Evolutionary conservation across 1,140 invertebrate species (phyloP).

Genomic region (Caerostris darwini): DNA sequence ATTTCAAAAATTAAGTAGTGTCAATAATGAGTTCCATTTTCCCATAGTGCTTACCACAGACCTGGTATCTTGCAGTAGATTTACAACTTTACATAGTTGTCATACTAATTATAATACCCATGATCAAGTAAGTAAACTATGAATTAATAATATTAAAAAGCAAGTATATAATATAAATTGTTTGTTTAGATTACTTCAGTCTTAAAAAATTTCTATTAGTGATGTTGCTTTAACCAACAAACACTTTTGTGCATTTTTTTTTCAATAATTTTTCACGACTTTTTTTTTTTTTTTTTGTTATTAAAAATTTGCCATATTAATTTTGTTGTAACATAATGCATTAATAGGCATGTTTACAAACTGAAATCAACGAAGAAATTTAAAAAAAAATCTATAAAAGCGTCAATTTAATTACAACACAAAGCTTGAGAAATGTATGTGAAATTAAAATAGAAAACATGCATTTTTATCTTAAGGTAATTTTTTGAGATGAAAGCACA

Average conservation of each 20-base stretch:
- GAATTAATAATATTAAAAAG: neutral
- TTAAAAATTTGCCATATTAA: too few species aligned
- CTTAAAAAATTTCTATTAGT: neutral
- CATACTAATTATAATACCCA: constrained; percentile 16
- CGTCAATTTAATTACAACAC: too few species aligned
- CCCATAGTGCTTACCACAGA: constrained; percentile 70
- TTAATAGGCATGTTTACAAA: too few species aligned
- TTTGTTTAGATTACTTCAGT: neutral
- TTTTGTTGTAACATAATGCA: too few species aligned
- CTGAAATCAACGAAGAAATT: too few species aligned
- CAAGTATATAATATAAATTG: neutral
- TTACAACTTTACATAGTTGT: constrained; percentile 71
- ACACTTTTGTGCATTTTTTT: neutral
- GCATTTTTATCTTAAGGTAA: too few species aligned
- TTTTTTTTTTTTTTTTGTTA: neutral
- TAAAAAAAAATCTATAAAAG: too few species aligned
- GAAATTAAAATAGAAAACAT: too few species aligned
- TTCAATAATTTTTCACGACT: neutral
- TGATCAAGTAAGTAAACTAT: constrained; percentile 11
- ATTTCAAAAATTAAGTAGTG: neutral
- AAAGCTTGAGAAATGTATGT: too few species aligned
- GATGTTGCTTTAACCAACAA: neutral
- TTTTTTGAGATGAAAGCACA: too few species aligned
- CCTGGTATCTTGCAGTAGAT: constrained; percentile 77
- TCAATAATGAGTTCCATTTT: neutral